Base-by-base conservation (phyloP, 2,797 vertebrate species). In the Myripristis jacobus region DNA sequence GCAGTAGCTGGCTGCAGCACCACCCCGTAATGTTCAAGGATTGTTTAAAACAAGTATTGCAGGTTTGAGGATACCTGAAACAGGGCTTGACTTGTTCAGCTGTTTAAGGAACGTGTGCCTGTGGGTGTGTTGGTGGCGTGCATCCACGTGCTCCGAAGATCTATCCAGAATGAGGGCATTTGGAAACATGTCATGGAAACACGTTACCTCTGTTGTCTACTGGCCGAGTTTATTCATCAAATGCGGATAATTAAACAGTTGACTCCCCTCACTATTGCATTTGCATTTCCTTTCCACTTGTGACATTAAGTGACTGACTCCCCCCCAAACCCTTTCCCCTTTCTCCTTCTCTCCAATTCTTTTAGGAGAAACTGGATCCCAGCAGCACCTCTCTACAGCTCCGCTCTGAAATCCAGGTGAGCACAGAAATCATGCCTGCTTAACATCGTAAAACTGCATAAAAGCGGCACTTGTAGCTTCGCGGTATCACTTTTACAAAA, bases 351-450 rank as follows among this genome's bases (percentile, higher is more conserved):
- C 70, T 68, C 27, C 43, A 13, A 73, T 13, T 85, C n/a, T 83
- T 81, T 82, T 72, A 99, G 97, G 97, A 98, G 88, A 98, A 98
- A 93, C 91, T 95, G 55, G 97, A 98, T 73, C 80, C 93, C 80
- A 95, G 91, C 88, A 89, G 94, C 77, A 94, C 95, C 38, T 97
- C 97, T 79, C 92, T 96, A 83, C 96, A 97, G 93, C 94, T 98
- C 74, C 94, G 94, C 71, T 95, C 96, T 67, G 97, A 98, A 91
- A 95, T 97, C 86, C 96, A 98, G 95, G 98, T 99, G 93, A 90
- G 91, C 73, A 31, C 13, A 85, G 0, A 50, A 3, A 13, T 11
- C 4, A 9, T 55, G 3, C 10, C 31, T 9, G 15, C 38, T 18
- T 31, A 38, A 46, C 18, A 29, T 7, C 21, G 18, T 15, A 9